phyloP scores from a whole-genome alignment of 2,888 invertebrate species.

The Hecatera dysodea region DNA sequence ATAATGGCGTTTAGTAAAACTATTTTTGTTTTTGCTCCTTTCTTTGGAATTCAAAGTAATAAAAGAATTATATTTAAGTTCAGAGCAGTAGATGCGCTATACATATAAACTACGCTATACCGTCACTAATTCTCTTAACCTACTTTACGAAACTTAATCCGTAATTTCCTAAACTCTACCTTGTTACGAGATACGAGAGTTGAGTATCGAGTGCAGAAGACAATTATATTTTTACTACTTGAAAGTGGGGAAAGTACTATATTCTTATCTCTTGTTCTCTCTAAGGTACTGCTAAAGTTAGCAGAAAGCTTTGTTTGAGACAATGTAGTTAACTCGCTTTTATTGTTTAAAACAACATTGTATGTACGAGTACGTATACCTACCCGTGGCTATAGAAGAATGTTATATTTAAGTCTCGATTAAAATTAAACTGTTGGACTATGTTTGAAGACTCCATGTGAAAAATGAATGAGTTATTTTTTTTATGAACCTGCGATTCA shows the following conservation, averaged over 20 bases:
- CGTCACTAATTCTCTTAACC: slow-evolving; percentile 44
- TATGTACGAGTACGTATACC: slow-evolving; percentile 4
- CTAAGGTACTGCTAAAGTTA: slow-evolving; percentile 60
- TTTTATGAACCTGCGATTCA: no score
- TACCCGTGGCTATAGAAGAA: no score
- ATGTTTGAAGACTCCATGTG: no score
- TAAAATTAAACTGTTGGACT: no score
- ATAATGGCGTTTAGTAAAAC: background rate
- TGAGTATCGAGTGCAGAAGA: slow-evolving; percentile 35
- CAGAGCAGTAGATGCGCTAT: slow-evolving; percentile 13
- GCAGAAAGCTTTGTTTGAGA: slow-evolving; percentile 60
- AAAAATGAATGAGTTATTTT: no score
- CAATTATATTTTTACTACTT: slow-evolving; percentile 65
- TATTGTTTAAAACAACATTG: slow-evolving; percentile 37
- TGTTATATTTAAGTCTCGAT: no score
- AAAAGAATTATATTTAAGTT: slow-evolving; percentile 16
- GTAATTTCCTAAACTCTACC: slow-evolving; percentile 48
- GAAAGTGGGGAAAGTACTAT: slow-evolving; percentile 57
- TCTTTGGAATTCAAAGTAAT: slow-evolving; percentile 8
- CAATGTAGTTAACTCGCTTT: slow-evolving; percentile 56
- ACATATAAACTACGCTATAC: slow-evolving; percentile 10
- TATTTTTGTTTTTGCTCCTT: background rate
- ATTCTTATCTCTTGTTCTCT: slow-evolving; percentile 61
- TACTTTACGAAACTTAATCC: slow-evolving; percentile 37
- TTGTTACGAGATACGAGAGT: slow-evolving; percentile 36